Evolutionary conservation across 2,797 vertebrate species (phyloP).

Genomic region (Phaenicophaeus curvirostris): DNA sequence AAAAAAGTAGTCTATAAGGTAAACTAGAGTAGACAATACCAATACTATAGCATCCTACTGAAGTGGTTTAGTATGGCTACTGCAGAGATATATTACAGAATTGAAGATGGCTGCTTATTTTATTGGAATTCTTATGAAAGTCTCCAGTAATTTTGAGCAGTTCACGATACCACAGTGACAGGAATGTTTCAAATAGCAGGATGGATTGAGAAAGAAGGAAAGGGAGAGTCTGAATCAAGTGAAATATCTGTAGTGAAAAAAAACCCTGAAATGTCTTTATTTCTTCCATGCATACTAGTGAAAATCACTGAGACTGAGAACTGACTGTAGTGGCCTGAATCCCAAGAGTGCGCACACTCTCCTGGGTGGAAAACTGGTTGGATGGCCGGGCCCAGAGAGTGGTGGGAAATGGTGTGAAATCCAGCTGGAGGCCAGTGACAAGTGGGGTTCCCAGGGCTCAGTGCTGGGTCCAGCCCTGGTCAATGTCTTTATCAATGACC

Average conservation of each 20-base stretch:
- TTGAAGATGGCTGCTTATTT: not conserved
- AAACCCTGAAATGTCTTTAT: not conserved
- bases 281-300: not conserved
- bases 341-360: not conserved
- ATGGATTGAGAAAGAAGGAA: not conserved
- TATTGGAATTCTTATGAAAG: not conserved
- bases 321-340: not conserved
- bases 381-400: too few relatives aligned
- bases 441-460: too few relatives aligned
- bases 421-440: too few relatives aligned
- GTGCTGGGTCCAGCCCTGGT: too few relatives aligned
- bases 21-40: not conserved
- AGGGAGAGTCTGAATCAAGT: not conserved
- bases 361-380: too few relatives aligned
- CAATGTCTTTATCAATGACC: too few relatives aligned
- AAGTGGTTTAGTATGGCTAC: not conserved
- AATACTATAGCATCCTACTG: not conserved
- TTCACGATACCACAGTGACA: not conserved
- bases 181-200: not conserved
- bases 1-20: not conserved
- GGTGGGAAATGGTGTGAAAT: too few relatives aligned
- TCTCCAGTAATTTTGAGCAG: not conserved
- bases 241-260: not conserved
- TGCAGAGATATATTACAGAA: not conserved
- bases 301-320: not conserved